These are phyloP conservation scores for Girardinichthys multiradiatus DNA, from an alignment of 2,113 vertebrate species.

Conservation along the genomic window DNA sequence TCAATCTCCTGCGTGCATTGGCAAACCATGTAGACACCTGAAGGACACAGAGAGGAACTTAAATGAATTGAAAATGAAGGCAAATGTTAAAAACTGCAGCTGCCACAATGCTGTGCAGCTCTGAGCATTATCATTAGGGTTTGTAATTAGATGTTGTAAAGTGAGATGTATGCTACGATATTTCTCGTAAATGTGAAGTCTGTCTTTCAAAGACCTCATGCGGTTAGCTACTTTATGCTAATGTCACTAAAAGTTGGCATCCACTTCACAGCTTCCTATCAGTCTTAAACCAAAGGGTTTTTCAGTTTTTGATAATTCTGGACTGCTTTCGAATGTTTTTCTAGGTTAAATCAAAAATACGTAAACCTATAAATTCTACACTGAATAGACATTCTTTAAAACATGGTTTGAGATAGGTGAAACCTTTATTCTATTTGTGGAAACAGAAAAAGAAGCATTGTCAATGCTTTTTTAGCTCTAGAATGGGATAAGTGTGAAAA, in stretches of 20 bases:
- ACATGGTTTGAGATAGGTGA: too few species aligned
- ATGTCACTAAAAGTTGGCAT: too few species aligned
- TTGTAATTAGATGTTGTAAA: not conserved
- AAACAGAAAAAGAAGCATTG: not conserved
- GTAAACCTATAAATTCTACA: not conserved
- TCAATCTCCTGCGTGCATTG: slow-evolving; percentile 90
- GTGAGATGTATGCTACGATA: not conserved
- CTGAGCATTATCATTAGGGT: not conserved
- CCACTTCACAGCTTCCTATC: not conserved
- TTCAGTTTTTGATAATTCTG: not conserved
- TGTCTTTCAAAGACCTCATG: too few species aligned
- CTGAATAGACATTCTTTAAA: not conserved
- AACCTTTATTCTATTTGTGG: not conserved
- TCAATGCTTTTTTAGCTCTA: not conserved
- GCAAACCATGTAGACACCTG: slow-evolving; percentile 92
- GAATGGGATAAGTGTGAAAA: not conserved
- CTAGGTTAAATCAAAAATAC: not conserved
- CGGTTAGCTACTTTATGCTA: too few species aligned
- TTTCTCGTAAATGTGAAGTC: not conserved
- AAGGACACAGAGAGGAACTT: not conserved
- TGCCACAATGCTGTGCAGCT: too few species aligned
- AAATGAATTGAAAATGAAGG: not conserved
- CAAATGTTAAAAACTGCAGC: not conserved
- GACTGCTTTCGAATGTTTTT: not conserved
- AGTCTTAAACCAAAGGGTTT: not conserved